Evolutionary conservation across 2,888 invertebrate species (phyloP).

Genomic region (Latrodectus hesperus): DNA sequence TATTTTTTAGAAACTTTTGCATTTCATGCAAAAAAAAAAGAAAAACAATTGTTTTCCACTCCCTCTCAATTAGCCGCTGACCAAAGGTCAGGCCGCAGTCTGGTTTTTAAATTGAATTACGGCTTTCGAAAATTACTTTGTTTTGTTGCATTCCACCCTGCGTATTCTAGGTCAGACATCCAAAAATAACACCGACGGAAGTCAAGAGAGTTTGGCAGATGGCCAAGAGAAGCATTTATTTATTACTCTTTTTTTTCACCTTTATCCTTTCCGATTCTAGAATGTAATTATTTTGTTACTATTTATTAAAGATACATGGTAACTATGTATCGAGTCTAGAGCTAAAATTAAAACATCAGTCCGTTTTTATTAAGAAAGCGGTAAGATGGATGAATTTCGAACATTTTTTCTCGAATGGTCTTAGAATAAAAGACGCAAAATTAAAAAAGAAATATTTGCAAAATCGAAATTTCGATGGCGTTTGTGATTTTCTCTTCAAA

Average conservation of each 20-base stretch:
- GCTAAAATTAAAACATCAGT: background rate
- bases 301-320: background rate
- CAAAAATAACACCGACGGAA: conserved; percentile 33
- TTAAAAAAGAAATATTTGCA: no score
- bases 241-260: background rate
- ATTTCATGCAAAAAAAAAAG: background rate
- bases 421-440: no score
- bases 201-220: conserved; percentile 16
- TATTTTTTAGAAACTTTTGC: no score
- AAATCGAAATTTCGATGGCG: no score
- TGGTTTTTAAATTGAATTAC: conserved; percentile 4
- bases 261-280: background rate
- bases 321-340: background rate
- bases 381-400: no score
- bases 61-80: conserved; percentile 32
- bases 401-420: no score
- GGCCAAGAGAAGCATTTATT: conserved; percentile 27
- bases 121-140: conserved; percentile 5
- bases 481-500: no score
- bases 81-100: conserved; percentile 31
- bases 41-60: conserved; percentile 1
- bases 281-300: background rate
- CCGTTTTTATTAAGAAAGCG: background rate
- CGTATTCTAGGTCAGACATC: conserved; percentile 31
- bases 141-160: background rate